Percentiles rank a stretch among this genome's conserved stretches.
These are phyloP conservation scores for Drosophila yooni DNA, from an alignment of 2,888 invertebrate species.

Conservation along the genomic window DNA sequence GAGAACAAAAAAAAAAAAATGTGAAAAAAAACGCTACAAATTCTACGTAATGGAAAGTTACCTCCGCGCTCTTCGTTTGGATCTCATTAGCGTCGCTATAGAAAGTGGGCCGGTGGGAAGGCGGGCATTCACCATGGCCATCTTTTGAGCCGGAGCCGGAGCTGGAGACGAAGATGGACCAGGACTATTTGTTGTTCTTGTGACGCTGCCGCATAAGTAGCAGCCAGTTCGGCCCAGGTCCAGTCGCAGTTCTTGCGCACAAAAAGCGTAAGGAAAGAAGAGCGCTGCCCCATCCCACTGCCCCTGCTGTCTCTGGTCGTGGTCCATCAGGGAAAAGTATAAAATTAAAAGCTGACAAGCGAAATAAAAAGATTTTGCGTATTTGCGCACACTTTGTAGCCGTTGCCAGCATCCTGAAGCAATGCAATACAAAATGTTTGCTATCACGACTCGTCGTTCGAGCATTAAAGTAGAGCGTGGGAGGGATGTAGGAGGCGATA, in stretches of 20 bases:
- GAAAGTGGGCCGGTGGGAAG: conserved; percentile 15
- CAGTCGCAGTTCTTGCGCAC: conserved; percentile 22
- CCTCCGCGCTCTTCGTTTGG: conserved; percentile 58
- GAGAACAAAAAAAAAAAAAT: conserved; percentile 26
- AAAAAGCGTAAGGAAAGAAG: conserved; percentile 43
- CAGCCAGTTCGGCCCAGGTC: conserved; percentile 34
- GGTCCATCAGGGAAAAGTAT: conserved; percentile 54
- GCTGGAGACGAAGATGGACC: background rate
- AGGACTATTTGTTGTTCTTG: conserved; percentile 27
- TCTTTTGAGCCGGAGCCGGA: conserved; percentile 46
- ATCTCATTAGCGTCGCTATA: conserved; percentile 83
- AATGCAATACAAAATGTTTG: conserved; percentile 55
- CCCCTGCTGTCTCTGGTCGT: background rate
- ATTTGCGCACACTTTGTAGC: conserved; percentile 65
- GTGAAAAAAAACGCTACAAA: conserved; percentile 34
- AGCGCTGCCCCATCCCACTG: conserved; percentile 9
- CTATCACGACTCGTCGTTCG: conserved; percentile 43
- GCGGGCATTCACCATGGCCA: conserved; percentile 26
- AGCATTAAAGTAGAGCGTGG: conserved; percentile 15
- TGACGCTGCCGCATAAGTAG: conserved; percentile 58
- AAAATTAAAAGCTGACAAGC: conserved; percentile 83
- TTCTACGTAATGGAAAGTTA: conserved; percentile 73
- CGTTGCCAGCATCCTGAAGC: conserved; percentile 43
- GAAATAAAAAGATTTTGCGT: conserved; percentile 80
- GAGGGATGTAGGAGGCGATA: background rate